Conservation (phyloP, 2,797 vertebrate genomes). For the Crax fasciolata region DNA sequence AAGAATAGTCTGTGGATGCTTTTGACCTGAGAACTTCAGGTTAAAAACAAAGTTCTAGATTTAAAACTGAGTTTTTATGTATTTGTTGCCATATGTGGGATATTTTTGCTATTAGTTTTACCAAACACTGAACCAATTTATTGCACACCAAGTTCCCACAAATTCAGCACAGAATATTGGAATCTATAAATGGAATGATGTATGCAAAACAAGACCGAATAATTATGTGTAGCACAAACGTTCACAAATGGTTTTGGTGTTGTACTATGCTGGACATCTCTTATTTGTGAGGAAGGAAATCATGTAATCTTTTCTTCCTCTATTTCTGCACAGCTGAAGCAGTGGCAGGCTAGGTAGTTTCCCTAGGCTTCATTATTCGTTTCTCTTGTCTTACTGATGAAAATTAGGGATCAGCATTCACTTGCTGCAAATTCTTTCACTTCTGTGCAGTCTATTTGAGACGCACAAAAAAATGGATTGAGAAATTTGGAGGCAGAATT, state of each 20-base stretch:
- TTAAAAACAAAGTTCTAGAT: neutral
- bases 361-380: neutral
- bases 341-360: neutral
- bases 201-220: neutral
- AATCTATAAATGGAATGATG: neutral
- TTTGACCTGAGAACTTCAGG: neutral
- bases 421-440: neutral
- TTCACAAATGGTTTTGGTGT: neutral
- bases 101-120: neutral
- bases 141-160: neutral
- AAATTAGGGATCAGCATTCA: neutral
- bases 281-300: neutral
- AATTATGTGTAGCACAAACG: neutral
- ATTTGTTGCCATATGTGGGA: neutral
- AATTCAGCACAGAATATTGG: neutral
- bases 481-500: neutral
- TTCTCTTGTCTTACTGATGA: neutral
- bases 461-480: neutral
- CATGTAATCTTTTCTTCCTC: neutral
- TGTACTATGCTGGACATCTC: neutral
- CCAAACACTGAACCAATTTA: neutral
- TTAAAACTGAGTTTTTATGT: neutral
- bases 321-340: neutral
- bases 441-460: neutral
- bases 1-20: neutral